These are phyloP conservation scores for Biston betularia DNA, from an alignment of 2,888 invertebrate genomes.

Conservation along the genomic window DNA sequence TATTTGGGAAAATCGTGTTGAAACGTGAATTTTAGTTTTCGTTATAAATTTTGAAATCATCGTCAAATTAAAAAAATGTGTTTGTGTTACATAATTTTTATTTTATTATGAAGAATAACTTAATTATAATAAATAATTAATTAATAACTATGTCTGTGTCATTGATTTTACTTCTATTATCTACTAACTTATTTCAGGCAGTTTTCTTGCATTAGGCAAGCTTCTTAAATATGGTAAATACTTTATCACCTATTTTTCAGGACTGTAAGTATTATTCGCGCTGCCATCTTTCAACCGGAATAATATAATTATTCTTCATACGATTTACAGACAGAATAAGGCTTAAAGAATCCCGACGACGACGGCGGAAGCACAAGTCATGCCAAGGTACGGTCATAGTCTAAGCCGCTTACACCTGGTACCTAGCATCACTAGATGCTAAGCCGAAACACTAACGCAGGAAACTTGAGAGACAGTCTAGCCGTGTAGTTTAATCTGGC, in stretches of 20 bases:
- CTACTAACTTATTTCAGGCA: too few relatives aligned
- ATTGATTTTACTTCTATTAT: too few relatives aligned
- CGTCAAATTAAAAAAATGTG: too few relatives aligned
- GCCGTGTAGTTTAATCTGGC: background rate
- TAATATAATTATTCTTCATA: slow-evolving; percentile 30
- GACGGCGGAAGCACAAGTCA: slow-evolving; percentile 5
- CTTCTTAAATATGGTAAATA: too few relatives aligned
- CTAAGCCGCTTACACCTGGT: slow-evolving; percentile 31
- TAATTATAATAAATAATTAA: too few relatives aligned
- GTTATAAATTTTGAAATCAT: too few relatives aligned
- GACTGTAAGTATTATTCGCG: background rate
- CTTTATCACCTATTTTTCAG: background rate
- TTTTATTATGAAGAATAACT: too few relatives aligned
- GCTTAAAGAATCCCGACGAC: slow-evolving; percentile 26
- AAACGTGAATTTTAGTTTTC: background rate
- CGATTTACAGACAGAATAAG: slow-evolving; percentile 27
- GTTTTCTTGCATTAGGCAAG: too few relatives aligned
- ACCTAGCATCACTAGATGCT: slow-evolving; percentile 29
- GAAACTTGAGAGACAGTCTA: slow-evolving; percentile 1
- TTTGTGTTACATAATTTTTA: too few relatives aligned
- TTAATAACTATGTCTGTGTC: too few relatives aligned
- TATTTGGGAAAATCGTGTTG: slow-evolving; percentile 6
- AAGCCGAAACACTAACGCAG: slow-evolving; percentile 24
- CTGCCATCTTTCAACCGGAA: slow-evolving; percentile 15
- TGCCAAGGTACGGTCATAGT: slow-evolving; percentile 3